phyloP scores from a whole-genome alignment of 2,113 vertebrate species.

The Morone chrysops region DNA sequence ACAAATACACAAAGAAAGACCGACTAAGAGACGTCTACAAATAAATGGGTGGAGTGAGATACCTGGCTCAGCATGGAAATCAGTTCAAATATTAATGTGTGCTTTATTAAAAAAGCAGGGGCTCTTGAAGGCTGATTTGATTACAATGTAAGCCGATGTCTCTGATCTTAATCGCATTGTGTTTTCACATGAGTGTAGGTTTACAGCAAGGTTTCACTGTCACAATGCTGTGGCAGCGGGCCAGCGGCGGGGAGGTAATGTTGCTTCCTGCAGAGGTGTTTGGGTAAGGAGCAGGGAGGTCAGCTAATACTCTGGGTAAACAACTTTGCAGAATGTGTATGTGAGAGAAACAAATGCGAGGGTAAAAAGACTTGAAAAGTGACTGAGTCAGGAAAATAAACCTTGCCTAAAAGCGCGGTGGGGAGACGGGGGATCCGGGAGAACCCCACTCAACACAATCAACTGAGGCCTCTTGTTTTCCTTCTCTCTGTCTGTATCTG shows the following conservation, averaged over 20 bases:
- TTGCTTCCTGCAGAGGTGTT: constrained; percentile 70
- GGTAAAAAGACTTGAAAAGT: constrained; percentile 16
- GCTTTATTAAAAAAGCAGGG: neutral
- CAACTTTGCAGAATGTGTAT: constrained; percentile 36
- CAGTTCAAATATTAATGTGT: neutral
- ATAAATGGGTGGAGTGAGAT: constrained; percentile 2
- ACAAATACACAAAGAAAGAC: constrained; percentile 27
- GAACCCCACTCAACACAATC: constrained; percentile 67
- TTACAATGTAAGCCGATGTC: constrained; percentile 19
- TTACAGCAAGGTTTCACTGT: constrained; percentile 48
- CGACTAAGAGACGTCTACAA: neutral
- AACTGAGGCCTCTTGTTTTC: constrained; percentile 58
- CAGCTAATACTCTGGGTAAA: constrained; percentile 63
- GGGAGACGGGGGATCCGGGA: constrained; percentile 35
- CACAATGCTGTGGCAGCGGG: constrained; percentile 58
- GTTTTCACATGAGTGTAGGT: constrained; percentile 41
- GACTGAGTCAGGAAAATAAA: constrained; percentile 71
- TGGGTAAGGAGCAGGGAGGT: constrained; percentile 65
- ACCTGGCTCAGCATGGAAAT: neutral
- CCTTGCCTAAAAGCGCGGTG: constrained; percentile 14
- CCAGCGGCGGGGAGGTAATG: constrained; percentile 45
- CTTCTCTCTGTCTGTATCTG: constrained; percentile 21
- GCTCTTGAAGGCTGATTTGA: neutral
- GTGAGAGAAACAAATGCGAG: constrained; percentile 27
- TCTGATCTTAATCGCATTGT: constrained; percentile 42